Conservation (phyloP, 2,797 vertebrate species). For the Huso huso region DNA sequence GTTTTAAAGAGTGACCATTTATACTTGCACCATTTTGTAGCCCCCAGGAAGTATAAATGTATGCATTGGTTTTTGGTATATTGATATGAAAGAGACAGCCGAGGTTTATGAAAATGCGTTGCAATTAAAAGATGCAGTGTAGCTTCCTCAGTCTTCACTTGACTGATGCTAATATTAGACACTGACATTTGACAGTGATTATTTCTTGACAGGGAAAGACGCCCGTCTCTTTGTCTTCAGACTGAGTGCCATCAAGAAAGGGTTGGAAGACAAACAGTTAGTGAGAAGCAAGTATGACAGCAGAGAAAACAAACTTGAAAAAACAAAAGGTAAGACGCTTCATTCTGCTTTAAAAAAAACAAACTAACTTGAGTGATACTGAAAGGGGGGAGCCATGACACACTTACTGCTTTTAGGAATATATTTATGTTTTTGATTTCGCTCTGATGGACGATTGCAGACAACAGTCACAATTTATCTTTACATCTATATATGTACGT, state of each 20-base stretch:
- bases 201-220: slow-evolving; percentile 73
- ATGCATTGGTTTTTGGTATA: slow-evolving; percentile 28
- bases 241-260: slow-evolving; percentile 68
- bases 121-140: slow-evolving; percentile 27
- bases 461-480: too few relatives aligned
- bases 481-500: too few relatives aligned
- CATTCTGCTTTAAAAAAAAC: too few relatives aligned
- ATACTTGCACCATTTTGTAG: slow-evolving; percentile 30
- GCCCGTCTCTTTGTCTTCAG: slow-evolving; percentile 89
- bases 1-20: slow-evolving; percentile 17
- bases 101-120: slow-evolving; percentile 32
- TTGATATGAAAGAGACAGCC: slow-evolving; percentile 27
- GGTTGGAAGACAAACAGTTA: slow-evolving; percentile 68
- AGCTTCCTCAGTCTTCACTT: slow-evolving; percentile 30
- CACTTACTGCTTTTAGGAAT: too few relatives aligned
- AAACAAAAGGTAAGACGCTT: slow-evolving; percentile 77
- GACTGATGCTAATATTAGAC: slow-evolving; percentile 3
- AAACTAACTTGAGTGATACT: too few relatives aligned
- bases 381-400: too few relatives aligned
- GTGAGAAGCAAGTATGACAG: slow-evolving; percentile 79
- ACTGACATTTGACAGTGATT: slow-evolving; percentile 14
- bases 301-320: slow-evolving; percentile 93
- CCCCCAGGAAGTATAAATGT: slow-evolving; percentile 31
- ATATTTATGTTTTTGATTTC: too few relatives aligned
- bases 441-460: too few relatives aligned